Percentiles rank a stretch among this genome's conserved stretches.
These are phyloP conservation scores for Eubucco bourcierii DNA, from an alignment of 2,113 vertebrate genomes.

Conservation along the genomic window DNA sequence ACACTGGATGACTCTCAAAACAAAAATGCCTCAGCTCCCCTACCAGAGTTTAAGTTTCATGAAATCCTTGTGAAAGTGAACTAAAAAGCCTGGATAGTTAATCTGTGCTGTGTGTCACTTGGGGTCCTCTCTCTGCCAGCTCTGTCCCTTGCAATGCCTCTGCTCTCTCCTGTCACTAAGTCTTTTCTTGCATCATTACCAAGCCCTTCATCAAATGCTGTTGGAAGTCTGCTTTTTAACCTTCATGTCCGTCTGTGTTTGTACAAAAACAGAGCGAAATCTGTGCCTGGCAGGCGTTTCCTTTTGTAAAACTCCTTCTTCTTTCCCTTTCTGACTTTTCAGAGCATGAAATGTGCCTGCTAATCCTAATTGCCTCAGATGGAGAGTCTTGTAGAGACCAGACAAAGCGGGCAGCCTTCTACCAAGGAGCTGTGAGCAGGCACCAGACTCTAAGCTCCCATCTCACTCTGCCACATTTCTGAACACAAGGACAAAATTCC, in stretches of 20 bases:
- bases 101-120: not conserved
- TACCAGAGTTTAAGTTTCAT: not conserved
- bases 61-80: not conserved
- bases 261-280: slow-evolving; percentile 52
- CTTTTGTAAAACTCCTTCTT: slow-evolving; percentile 50
- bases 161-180: not conserved
- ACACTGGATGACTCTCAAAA: not conserved
- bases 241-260: slow-evolving; percentile 35
- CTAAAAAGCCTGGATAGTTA: not conserved
- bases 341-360: slow-evolving; percentile 72
- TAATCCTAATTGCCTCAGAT: slow-evolving; percentile 58
- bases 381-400: slow-evolving; percentile 2
- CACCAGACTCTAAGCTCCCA: not conserved
- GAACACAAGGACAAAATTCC: not conserved
- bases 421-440: not conserved
- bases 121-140: not conserved
- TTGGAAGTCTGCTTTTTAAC: slow-evolving; percentile 46
- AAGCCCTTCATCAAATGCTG: slow-evolving; percentile 46
- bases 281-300: slow-evolving; percentile 52
- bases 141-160: not conserved
- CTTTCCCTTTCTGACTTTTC: slow-evolving; percentile 70
- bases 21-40: not conserved
- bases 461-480: not conserved
- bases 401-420: slow-evolving; percentile 45
- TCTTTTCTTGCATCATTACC: not conserved